Base-by-base conservation (phyloP, 2,797 vertebrate genomes). In the Dendrocincla tyrannina region DNA sequence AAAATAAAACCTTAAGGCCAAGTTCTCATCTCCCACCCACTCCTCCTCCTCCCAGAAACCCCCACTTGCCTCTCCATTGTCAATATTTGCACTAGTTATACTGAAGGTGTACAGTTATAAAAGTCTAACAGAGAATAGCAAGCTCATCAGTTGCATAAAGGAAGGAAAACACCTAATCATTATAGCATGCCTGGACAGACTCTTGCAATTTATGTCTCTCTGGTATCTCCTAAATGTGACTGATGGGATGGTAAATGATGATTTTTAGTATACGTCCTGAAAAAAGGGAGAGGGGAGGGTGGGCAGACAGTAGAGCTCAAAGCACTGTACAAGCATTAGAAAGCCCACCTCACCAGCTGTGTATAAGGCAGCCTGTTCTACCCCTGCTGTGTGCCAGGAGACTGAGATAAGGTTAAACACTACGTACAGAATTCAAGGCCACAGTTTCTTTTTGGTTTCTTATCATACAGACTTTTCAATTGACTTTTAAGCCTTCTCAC, bases 401-500 rank as follows among this genome's bases (percentile, higher is more conserved):
- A 33, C 22, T 2, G 53, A 60, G 91, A 91, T 81, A 91, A 89
- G 59, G 69, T 75, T 92, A 85, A 93, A 78, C 79, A 72, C 50
- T 47, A 42, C n/a, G 55, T 91, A 66, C 76, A 90, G 79, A 89
- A 92, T 81, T 88, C 82, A 84, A 95, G 91, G 79, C 50, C 85
- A 60, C 20, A 9, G 52, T 88, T 95, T 95, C 93, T 95, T 93
- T 93, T 75, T 83, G 80, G 55, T 73, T 88, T 84, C 77, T 90
- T 91, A 94, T 94, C 89, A 18, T 84, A 78, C 66, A 64, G 88
- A 59, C 76, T 84, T 95, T 91, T 92, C 77, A 92, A 63, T 79
- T 96, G 62, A 85, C 76, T 96, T 90, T 74, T 88, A 93, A 91
- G 93, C 79, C 76, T 89, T 81, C 52, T 84, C 79, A 79, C 44